Evolutionary conservation across 2,888 invertebrate genomes (phyloP).

Genomic region (Tenthredo distinguenda): DNA sequence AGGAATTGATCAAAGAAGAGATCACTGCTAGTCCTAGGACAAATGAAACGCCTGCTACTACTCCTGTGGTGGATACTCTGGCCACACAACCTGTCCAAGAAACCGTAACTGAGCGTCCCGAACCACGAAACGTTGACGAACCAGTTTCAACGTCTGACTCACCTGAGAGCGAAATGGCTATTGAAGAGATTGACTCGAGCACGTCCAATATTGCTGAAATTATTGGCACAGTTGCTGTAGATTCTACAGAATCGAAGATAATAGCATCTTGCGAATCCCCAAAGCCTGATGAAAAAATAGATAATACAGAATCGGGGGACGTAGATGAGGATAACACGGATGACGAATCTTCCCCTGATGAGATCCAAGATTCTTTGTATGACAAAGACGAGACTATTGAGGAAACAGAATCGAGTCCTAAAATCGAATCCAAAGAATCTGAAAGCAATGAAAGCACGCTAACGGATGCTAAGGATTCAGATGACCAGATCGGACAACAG

Average conservation of each 20-base stretch:
- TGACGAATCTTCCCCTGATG: constrained; percentile 57
- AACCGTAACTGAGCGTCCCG: constrained; percentile 65
- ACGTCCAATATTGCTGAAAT: constrained; percentile 81
- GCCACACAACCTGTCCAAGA: constrained; percentile 54
- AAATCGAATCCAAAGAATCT: constrained; percentile 30
- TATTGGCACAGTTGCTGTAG: constrained; percentile 74
- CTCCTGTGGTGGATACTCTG: constrained; percentile 61
- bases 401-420: constrained; percentile 41
- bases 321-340: constrained; percentile 41
- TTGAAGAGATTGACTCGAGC: constrained; percentile 80
- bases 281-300: constrained; percentile 53
- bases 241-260: constrained; percentile 67
- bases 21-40: constrained; percentile 72
- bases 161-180: constrained; percentile 79
- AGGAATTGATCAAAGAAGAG: constrained; percentile 75
- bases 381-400: constrained; percentile 10
- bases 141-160: constrained; percentile 78
- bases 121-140: constrained; percentile 78
- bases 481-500: constrained; percentile 50
- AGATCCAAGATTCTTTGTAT: constrained; percentile 55
- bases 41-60: constrained; percentile 58
- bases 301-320: constrained; percentile 38
- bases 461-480: constrained; percentile 52
- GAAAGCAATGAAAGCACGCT: constrained; percentile 35
- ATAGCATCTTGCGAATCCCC: constrained; percentile 50